Base-by-base conservation (phyloP, 2,113 vertebrate genomes). In the Chaetodon trifascialis region DNA sequence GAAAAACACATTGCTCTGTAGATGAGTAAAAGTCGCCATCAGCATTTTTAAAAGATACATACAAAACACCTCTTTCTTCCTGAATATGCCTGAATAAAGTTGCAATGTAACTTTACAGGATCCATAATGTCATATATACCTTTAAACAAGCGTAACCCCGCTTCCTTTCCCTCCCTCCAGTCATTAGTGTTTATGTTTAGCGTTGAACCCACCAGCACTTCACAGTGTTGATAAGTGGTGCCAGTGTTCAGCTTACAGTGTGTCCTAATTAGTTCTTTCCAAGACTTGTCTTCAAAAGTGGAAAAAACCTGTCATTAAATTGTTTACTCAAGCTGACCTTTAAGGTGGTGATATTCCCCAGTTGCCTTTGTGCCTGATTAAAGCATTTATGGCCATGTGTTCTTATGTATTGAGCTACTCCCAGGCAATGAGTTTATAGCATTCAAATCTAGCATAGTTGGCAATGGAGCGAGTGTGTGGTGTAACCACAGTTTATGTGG, bases 401-500 rank as follows among this genome's bases (percentile, higher is more conserved):
- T 89, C 68, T 62, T 49, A 44, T 63, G 52, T 47, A 60, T 65
- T 54, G 17, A 38, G 73, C 85, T 74, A 19, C 65, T 82, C 63
- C 44, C 49, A 88, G 78, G 56, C 47, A 79, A 65, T 44, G 72
- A 64, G 56, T 88, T 89, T 81, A 89, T 56, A 30, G 74, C 82
- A 23, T 66, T 78, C 67, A 73, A 79, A 74, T 86, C 58, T 71
- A 77, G 42, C 70, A 44, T 64, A 52, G 75, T 75, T 91, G 87
- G 84, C 83, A 85, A 19, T 7, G 9, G 58, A 38, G 81, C 6
- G 60, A 65, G 47, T 76, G 78, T 87, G 83, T 83, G 81, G 74
- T 68, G 66, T 76, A 78, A 83, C 90, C 81, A 65, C 60, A 84
- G 63, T 87, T 93, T 88, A 94, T 94, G 88, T 94, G 93, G 89